phyloP scores from a whole-genome alignment of 2,888 invertebrate species.

The Charanyca ferruginea region DNA sequence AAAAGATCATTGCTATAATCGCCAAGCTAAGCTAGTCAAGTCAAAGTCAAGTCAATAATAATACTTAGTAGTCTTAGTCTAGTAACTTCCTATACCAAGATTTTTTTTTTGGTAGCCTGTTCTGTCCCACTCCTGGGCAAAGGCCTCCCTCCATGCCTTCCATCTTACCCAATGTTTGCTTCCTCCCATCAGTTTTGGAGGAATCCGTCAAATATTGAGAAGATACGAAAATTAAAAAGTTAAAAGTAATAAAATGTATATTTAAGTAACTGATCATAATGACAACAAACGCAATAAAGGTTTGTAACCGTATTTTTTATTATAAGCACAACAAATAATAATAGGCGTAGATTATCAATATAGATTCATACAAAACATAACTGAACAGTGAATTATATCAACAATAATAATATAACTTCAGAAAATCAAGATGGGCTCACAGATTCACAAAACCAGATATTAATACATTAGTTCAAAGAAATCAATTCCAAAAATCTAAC shows the following conservation, averaged over 20 bases:
- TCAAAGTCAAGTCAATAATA: too few relatives aligned
- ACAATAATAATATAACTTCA: constrained; percentile 41
- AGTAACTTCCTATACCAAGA: too few relatives aligned
- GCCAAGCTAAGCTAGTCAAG: not conserved
- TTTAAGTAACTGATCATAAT: not conserved
- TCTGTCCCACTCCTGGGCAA: too few relatives aligned
- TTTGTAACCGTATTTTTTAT: constrained; percentile 16
- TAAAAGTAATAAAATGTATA: too few relatives aligned
- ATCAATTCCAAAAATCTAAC: constrained; percentile 79
- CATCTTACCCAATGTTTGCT: too few relatives aligned
- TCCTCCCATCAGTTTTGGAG: too few relatives aligned
- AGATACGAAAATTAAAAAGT: too few relatives aligned
- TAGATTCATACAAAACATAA: constrained; percentile 43
- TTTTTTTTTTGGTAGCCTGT: too few relatives aligned
- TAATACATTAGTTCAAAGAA: constrained; percentile 63
- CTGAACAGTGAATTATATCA: constrained; percentile 25
- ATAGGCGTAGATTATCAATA: constrained; percentile 29
- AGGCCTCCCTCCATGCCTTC: too few relatives aligned
- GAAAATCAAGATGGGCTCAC: constrained; percentile 46
- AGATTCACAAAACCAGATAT: constrained; percentile 49
- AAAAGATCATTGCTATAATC: not conserved
- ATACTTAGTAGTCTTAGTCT: too few relatives aligned
- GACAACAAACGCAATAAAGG: not conserved
- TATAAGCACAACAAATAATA: constrained; percentile 6
- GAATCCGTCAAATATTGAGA: too few relatives aligned